Conservation (phyloP, 2,113 vertebrate species). For the Anas platyrhynchos region DNA sequence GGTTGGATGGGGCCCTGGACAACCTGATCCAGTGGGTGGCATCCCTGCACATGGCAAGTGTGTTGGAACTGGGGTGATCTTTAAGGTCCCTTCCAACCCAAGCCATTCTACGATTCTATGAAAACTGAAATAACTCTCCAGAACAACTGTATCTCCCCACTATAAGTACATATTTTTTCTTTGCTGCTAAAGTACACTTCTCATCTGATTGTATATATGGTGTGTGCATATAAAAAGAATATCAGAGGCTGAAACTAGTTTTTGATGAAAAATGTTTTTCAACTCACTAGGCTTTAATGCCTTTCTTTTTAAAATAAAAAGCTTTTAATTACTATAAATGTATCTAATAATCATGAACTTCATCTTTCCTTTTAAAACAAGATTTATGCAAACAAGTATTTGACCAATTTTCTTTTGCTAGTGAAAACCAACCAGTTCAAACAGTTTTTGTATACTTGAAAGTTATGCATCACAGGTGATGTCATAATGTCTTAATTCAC, state of each 20-base stretch:
- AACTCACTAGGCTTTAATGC: background rate
- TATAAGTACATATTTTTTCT: background rate
- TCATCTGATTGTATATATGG: background rate
- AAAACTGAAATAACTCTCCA: background rate
- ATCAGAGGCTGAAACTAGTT: background rate
- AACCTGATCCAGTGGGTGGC: too few species aligned
- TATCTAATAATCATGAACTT: background rate
- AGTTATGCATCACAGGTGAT: rapidly evolving
- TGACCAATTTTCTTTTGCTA: background rate
- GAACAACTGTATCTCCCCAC: background rate
- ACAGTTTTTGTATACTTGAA: background rate
- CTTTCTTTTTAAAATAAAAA: background rate
- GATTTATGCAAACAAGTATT: background rate
- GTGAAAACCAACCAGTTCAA: background rate
- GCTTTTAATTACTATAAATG: background rate
- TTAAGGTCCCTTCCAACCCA: too few species aligned
- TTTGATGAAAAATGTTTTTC: background rate
- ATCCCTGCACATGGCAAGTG: too few species aligned
- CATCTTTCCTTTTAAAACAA: background rate
- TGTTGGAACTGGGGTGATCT: too few species aligned
- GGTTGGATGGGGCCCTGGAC: too few species aligned
- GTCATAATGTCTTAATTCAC: too few species aligned
- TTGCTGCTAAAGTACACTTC: background rate
- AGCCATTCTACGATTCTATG: too few species aligned
- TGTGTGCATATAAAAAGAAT: background rate